phyloP scores from a whole-genome alignment of 2,113 vertebrate genomes.

The Gymnorhina tibicen region DNA sequence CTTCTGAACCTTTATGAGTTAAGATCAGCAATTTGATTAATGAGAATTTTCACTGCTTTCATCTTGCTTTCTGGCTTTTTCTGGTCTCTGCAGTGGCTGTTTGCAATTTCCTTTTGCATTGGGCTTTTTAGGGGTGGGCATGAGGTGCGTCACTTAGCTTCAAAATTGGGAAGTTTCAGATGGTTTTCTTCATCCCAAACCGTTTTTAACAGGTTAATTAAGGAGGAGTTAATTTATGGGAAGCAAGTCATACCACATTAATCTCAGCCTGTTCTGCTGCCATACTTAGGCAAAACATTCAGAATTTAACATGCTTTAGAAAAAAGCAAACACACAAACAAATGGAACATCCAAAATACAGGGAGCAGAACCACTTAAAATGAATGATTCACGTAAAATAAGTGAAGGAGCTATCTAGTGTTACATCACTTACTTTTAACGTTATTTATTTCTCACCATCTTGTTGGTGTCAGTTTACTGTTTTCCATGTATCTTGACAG shows the following conservation, averaged over 20 bases:
- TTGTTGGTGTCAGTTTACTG: not conserved
- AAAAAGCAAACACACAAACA: not conserved
- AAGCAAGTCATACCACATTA: not conserved
- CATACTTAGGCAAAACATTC: not conserved
- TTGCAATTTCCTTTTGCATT: not conserved
- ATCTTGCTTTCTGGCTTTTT: not conserved
- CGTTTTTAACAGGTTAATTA: constrained; percentile 21
- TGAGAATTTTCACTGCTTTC: not conserved
- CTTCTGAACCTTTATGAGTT: not conserved
- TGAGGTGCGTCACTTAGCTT: not conserved
- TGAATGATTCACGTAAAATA: not conserved
- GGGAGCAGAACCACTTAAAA: not conserved
- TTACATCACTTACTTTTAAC: not conserved
- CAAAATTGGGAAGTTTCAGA: not conserved
- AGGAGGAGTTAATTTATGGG: not conserved
- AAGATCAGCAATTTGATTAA: not conserved
- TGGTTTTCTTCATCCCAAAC: not conserved
- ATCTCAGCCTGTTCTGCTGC: not conserved
- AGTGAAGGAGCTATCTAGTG: not conserved
- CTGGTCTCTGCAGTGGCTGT: not conserved
- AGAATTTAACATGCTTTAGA: not conserved
- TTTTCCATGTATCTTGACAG: not conserved
- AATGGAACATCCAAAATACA: not conserved
- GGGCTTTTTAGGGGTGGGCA: not conserved
- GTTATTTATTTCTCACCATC: not conserved